These are phyloP conservation scores for Drosophila nasuta DNA, from an alignment of 1,140 invertebrate species.

Conservation along the genomic window DNA sequence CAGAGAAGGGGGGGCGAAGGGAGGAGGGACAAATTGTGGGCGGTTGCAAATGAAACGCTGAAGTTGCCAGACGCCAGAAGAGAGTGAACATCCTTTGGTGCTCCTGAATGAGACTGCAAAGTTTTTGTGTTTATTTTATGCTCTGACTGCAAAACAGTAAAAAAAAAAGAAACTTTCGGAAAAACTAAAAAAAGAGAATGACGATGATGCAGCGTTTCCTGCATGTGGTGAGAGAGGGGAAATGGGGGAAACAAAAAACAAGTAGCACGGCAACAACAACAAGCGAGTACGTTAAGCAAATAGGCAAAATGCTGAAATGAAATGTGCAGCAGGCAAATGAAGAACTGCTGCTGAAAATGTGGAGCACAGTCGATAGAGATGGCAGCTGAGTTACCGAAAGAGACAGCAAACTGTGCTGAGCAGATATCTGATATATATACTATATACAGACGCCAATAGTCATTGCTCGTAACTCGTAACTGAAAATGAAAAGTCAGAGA, in stretches of 20 bases:
- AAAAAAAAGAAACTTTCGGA: constrained; percentile 24
- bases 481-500: constrained; percentile 70
- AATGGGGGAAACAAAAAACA: constrained; percentile 29
- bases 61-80: constrained; percentile 24
- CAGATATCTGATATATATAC: constrained; percentile 3
- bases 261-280: constrained; percentile 54
- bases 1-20: not conserved
- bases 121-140: constrained; percentile 80
- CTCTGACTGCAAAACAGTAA: constrained; percentile 34
- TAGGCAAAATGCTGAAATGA: constrained; percentile 65
- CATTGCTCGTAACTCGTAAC: constrained; percentile 27
- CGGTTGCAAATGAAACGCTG: constrained; percentile 33
- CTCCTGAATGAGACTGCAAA: constrained; percentile 73
- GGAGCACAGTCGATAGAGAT: constrained; percentile 50
- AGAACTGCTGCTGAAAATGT: constrained; percentile 60
- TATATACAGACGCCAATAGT: constrained; percentile 42
- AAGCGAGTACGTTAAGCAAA: constrained; percentile 71
- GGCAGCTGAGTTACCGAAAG: constrained; percentile 11
- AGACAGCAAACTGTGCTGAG: constrained; percentile 6
- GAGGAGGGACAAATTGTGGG: not conserved
- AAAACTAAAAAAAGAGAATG: constrained; percentile 31
- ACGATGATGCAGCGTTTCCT: constrained; percentile 56
- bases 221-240: constrained; percentile 11
- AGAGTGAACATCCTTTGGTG: constrained; percentile 35
- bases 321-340: constrained; percentile 66